phyloP scores from a whole-genome alignment of 2,797 vertebrate species.

The Hapalemur alaotrensis region DNA sequence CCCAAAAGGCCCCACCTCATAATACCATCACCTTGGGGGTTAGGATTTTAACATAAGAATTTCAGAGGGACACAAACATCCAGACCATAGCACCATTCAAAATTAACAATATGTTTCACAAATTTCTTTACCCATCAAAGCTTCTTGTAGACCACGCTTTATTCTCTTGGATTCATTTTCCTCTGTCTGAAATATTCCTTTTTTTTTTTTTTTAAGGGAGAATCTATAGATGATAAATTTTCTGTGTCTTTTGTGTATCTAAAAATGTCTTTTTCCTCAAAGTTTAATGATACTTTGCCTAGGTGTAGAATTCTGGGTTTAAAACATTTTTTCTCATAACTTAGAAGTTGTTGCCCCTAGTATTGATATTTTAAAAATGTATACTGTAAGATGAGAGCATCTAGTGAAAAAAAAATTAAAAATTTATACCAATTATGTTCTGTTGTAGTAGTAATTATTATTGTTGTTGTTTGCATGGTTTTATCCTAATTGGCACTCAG shows the following conservation, averaged over 20 bases:
- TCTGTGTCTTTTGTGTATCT: not conserved
- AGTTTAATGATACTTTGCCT: not conserved
- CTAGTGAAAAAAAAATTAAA: not conserved
- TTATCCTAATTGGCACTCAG: not conserved
- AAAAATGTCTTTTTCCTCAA: not conserved
- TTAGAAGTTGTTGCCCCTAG: not conserved
- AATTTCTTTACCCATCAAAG: not conserved
- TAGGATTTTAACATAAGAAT: not conserved
- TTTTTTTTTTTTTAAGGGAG: not conserved
- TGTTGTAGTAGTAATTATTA: not conserved
- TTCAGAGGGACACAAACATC: not conserved
- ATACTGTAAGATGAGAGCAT: not conserved
- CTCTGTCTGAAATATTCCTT: not conserved
- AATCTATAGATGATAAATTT: constrained; percentile 1
- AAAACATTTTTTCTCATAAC: not conserved
- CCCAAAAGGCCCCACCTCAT: not conserved
- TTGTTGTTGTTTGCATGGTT: not conserved
- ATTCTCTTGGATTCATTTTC: not conserved
- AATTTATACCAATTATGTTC: not conserved
- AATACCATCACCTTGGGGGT: not conserved
- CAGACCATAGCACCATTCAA: not conserved
- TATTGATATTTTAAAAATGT: not conserved
- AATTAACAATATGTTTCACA: constrained; percentile 2
- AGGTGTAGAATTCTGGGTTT: not conserved
- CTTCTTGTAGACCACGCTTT: not conserved